Evolutionary conservation across 2,888 invertebrate genomes (phyloP).

Genomic region (Melipona beecheii): DNA sequence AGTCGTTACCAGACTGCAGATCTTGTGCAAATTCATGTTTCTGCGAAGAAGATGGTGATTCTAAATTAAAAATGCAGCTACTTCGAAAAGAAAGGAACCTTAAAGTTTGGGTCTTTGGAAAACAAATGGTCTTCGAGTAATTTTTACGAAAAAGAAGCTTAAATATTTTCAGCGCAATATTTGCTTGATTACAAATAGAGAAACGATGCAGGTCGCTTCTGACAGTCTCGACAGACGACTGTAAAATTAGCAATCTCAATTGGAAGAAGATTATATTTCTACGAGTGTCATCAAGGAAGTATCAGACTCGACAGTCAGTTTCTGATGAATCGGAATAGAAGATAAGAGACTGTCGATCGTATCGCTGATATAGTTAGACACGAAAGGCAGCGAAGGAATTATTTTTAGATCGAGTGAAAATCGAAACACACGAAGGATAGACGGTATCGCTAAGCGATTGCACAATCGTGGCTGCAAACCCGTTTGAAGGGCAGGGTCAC

Average conservation of each 20-base stretch:
- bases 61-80: no score
- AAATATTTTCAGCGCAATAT: not conserved
- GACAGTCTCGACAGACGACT: not conserved
- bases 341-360: conserved; percentile 12
- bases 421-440: conserved; percentile 41
- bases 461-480: conserved; percentile 64
- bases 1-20: no score
- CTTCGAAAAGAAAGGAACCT: no score
- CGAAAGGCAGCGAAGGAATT: conserved; percentile 9
- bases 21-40: no score
- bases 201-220: not conserved
- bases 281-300: not conserved
- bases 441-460: conserved; percentile 65
- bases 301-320: not conserved
- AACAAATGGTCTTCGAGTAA: no score
- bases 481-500: conserved; percentile 66
- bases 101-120: no score
- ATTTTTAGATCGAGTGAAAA: conserved; percentile 44
- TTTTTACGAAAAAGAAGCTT: no score
- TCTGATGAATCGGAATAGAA: conserved; percentile 13
- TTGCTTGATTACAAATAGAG: not conserved
- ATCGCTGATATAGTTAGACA: not conserved
- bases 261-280: not conserved
- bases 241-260: not conserved
- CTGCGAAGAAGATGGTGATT: no score